phyloP scores from a whole-genome alignment of 2,113 vertebrate species.

The Dipodomys spectabilis region DNA sequence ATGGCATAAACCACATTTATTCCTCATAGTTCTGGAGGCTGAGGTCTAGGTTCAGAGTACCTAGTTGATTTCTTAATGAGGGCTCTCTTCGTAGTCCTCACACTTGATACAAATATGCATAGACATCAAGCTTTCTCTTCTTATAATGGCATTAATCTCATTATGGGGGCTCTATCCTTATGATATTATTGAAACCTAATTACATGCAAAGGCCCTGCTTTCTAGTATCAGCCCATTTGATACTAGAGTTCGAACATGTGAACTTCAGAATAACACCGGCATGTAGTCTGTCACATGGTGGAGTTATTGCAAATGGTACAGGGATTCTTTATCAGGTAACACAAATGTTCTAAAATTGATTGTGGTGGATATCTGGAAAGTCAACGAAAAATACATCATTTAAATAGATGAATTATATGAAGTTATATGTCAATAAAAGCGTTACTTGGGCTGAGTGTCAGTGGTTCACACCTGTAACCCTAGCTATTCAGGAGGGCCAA shows the following conservation, averaged over 20 bases:
- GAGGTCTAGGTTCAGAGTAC: neutral
- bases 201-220: neutral
- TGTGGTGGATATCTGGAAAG: neutral
- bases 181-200: neutral
- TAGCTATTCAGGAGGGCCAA: too few relatives aligned
- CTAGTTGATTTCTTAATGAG: neutral
- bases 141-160: neutral
- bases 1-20: neutral
- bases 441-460: neutral
- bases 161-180: neutral
- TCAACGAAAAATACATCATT: neutral
- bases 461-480: too few relatives aligned
- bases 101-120: too few relatives aligned
- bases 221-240: neutral
- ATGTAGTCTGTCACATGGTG: neutral
- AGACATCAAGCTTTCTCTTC: neutral
- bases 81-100: neutral
- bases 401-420: neutral
- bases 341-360: neutral
- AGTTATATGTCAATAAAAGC: neutral
- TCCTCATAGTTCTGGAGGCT: neutral
- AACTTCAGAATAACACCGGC: neutral
- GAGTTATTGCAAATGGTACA: neutral
- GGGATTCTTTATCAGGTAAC: neutral
- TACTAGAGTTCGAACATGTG: neutral